Evolutionary conservation across 30 jellyfish, hydroid and myxozoan genomes (phyloP), one percentile per base, ranked within the genome.

Genomic region (Catostylus mosaicus): DNA sequence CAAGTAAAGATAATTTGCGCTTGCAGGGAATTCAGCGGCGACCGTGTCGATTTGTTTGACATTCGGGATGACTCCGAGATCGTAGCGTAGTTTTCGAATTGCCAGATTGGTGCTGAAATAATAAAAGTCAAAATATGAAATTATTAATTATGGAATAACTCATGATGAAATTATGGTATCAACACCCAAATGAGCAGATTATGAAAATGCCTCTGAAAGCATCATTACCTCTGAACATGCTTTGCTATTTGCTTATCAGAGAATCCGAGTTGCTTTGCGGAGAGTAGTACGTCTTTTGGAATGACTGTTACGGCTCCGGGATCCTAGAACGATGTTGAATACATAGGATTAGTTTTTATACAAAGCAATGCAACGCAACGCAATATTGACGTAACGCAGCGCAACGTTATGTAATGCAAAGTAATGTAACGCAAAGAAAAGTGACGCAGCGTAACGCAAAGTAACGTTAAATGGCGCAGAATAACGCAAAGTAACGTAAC

Each of bases 21-120:
- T 88, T 46, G 99, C 98, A 50, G 98, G 97, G 77, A 89, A 95
- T 56, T 95, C 99, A 8, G 98, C 99, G 9, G 99, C 99, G n/a
- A 95, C 99, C 9, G 99, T 95, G 82, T 95, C 99, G 82, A 95
- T 95, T 52, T 95, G 93, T 78, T 89, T 95, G 43, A 95, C 97
- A 54, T 33, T 69, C 0, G 99, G 97, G 3, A 88, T 46, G 67
- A 95, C 85, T 51, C 89, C 86, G 20, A 73, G 67, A 59, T 89
- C 97, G 60, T 33, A 52, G 27, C 99, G 91, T 16, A 68, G 63
- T 54, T 43, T 85, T 40, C 99, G 83, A 1, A 95, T 86, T 1
- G 96, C 97, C 68, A 90, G 80, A 47, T 76, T 96, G 12, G 99
- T 89, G 78, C 99, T 89, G 86, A 1, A 64, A 45, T 24, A 26